Evolutionary conservation across 2,888 invertebrate genomes (phyloP).

Genomic region (Ectemnius continuus): DNA sequence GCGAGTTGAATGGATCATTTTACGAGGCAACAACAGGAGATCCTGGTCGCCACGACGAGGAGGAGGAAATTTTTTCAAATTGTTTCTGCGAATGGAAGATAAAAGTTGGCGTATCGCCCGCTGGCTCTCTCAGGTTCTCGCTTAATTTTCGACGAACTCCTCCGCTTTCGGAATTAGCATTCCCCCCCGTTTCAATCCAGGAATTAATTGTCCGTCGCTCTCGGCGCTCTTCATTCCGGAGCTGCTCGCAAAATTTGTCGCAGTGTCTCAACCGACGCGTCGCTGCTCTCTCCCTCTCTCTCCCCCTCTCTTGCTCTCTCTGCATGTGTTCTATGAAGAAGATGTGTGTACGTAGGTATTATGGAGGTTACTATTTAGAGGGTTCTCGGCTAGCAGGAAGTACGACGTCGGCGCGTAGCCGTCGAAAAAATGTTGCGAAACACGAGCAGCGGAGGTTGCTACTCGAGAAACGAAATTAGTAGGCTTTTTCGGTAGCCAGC

Average conservation of each 20-base stretch:
- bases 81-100: constrained; percentile 13
- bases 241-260: not conserved
- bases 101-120: constrained; percentile 10
- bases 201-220: constrained; percentile 5
- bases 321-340: too few species aligned
- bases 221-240: not conserved
- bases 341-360: too few species aligned
- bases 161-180: constrained; percentile 4
- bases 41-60: constrained; percentile 17
- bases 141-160: constrained; percentile 1
- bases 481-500: constrained; percentile 29
- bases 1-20: constrained; percentile 35
- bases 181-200: not conserved
- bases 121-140: not conserved
- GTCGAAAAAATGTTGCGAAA: constrained; percentile 1
- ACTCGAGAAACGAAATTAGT: constrained; percentile 5
- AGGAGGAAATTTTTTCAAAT: constrained; percentile 31
- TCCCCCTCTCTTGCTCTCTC: too few species aligned
- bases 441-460: constrained; percentile 2
- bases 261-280: too few species aligned
- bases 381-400: too few species aligned
- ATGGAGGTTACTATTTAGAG: too few species aligned
- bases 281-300: too few species aligned
- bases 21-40: constrained; percentile 18
- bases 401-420: not conserved